Base-by-base conservation (phyloP, 2,797 vertebrate genomes). In the Muscicapa comitata region DNA sequence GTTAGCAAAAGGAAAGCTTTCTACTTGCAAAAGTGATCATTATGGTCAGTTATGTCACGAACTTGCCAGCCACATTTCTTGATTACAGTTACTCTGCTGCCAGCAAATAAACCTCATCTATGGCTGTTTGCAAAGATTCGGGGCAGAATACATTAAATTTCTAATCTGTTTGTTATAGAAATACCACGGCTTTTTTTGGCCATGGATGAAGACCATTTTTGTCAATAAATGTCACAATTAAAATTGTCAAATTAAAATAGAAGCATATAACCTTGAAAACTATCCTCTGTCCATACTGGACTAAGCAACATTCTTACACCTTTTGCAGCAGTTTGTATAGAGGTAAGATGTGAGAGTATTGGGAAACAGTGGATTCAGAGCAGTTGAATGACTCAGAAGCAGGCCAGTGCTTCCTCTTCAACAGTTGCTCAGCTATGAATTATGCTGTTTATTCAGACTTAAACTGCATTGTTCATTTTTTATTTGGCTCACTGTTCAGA, bases 401-500 rank as follows among this genome's bases (percentile, higher is more conserved):
- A 79, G 65, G 47, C 43, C 23, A 11, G 57, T 37, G 48, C n/a
- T 79, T 59, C 38, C 65, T 66, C 51, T 58, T 38, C 59, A 90
- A 53, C 48, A 15, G 23, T 54, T 75, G 50, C 45, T 94, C 26
- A 75, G 43, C 40, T 42, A 24, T 19, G 16, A 62, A 50, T 79
- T 57, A 37, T 20, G 7, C 9, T 73, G 58, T 76, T 78, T 79
- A 28, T 85, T 86, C 77, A 85, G 65, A 47, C 47, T 73, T 74
- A 86, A 62, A 42, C 16, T 11, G 31, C 16, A 5, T 38, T 68
- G 37, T 62, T 78, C 0, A 17, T 17, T 61, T 57, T 57, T 37
- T 25, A 53, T 62, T 78, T 74, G 54, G 53, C 35, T 18, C 19
- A 26, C 21, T 26, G 68, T 96, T 88, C 62, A 73, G 70, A 86